Conservation (phyloP, 2,888 invertebrate genomes). For the Smittia sp. region DNA sequence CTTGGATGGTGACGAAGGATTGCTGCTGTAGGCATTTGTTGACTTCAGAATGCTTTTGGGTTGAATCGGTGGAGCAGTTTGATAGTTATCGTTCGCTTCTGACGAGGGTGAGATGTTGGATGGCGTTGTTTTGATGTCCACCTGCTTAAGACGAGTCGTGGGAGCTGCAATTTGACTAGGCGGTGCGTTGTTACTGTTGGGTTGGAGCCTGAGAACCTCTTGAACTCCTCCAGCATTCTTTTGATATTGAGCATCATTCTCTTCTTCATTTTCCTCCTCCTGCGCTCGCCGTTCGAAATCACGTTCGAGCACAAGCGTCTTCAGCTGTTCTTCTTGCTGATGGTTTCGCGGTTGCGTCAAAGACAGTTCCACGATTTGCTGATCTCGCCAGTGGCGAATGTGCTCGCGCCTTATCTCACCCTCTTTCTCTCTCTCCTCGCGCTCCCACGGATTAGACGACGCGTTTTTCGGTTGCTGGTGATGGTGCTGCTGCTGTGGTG, state of each 20-base stretch:
- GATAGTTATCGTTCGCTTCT: background rate
- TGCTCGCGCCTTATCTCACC: conserved; percentile 70
- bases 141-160: conserved; percentile 53
- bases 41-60: conserved; percentile 54
- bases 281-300: conserved; percentile 91
- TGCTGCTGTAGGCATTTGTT: conserved; percentile 45
- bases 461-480: conserved; percentile 45
- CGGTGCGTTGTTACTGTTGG: conserved; percentile 43
- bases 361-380: conserved; percentile 79
- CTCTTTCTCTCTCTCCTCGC: conserved; percentile 86
- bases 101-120: conserved; percentile 34
- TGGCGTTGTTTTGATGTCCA: conserved; percentile 50
- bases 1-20: conserved; percentile 52
- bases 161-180: conserved; percentile 52
- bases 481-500: conserved; percentile 42
- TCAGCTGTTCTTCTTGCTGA: conserved; percentile 83
- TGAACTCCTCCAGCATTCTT: conserved; percentile 53
- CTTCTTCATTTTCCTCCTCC: conserved; percentile 70
- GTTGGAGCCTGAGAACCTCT: conserved; percentile 55
- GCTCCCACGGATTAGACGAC: conserved; percentile 83
- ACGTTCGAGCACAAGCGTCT: conserved; percentile 85
- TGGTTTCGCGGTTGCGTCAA: conserved; percentile 65
- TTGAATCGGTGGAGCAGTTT: conserved; percentile 44
- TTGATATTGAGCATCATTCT: conserved; percentile 55
- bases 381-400: conserved; percentile 77